phyloP scores from a whole-genome alignment of 2,888 invertebrate species.

The Agrochola circellaris region DNA sequence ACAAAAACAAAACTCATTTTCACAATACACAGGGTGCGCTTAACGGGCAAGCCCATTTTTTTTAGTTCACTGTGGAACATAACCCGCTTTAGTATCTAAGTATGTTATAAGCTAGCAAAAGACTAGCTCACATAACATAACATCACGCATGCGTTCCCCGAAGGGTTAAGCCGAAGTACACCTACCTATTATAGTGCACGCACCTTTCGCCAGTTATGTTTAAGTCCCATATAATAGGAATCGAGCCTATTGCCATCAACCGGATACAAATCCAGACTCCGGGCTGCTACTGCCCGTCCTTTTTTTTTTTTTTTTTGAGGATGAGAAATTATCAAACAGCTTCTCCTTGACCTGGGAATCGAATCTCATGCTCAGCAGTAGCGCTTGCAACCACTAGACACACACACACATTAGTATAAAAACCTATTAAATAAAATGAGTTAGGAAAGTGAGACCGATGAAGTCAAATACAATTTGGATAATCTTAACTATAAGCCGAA shows the following conservation, averaged over 20 bases:
- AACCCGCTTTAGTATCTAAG: constrained; percentile 6
- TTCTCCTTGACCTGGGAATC: too few relatives aligned
- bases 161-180: neutral
- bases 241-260: too few relatives aligned
- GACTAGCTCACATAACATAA: neutral
- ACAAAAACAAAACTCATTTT: constrained; percentile 37
- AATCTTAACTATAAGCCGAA: neutral
- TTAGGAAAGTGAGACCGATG: neutral
- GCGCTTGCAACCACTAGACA: too few relatives aligned
- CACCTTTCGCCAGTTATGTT: too few relatives aligned
- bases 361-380: too few relatives aligned
- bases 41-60: neutral
- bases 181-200: neutral
- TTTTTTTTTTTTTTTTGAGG: too few relatives aligned
- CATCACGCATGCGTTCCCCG: neutral
- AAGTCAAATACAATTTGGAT: constrained; percentile 4
- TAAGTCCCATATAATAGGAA: too few relatives aligned
- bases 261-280: too few relatives aligned
- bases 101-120: neutral
- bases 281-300: too few relatives aligned
- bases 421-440: neutral
- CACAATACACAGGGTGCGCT: constrained; percentile 6
- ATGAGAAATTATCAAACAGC: too few relatives aligned
- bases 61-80: neutral
- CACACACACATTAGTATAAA: neutral